Conservation (phyloP, 2,113 vertebrate genomes). For the Gymnorhina tibicen region DNA sequence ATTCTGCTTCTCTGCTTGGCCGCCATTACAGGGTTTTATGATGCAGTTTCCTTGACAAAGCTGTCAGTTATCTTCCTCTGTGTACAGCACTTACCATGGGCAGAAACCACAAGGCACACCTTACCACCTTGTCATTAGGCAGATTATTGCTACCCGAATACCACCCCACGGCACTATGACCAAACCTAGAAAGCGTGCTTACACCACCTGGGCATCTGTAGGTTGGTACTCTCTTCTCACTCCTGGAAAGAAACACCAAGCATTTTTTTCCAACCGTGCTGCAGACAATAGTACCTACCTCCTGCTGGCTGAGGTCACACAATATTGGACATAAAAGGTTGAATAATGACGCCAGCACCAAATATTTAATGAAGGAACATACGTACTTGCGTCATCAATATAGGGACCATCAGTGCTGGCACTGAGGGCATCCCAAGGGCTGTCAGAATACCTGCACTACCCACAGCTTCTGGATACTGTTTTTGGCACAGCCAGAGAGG, state of each 20-base stretch:
- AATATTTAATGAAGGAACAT: neutral
- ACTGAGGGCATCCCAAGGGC: neutral
- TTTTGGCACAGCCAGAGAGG: neutral
- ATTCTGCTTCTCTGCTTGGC: neutral
- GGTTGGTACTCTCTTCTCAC: neutral
- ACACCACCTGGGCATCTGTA: neutral
- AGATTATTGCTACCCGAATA: neutral
- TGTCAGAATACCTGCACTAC: neutral
- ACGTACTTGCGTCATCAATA: neutral
- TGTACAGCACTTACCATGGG: fast-evolving
- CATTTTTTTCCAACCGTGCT: neutral
- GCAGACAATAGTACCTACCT: neutral
- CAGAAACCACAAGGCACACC: neutral
- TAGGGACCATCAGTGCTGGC: neutral
- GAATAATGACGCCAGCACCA: neutral
- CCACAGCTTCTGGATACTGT: neutral
- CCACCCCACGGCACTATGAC: neutral
- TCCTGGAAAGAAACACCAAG: neutral
- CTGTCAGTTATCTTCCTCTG: neutral
- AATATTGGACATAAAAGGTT: neutral
- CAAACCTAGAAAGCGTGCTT: neutral
- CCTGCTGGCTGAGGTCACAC: neutral
- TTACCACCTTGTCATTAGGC: neutral
- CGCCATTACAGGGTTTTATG: neutral
- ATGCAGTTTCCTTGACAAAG: neutral